Base-by-base conservation (phyloP, 2,113 vertebrate genomes). In the Plecturocebus donacophilus region DNA sequence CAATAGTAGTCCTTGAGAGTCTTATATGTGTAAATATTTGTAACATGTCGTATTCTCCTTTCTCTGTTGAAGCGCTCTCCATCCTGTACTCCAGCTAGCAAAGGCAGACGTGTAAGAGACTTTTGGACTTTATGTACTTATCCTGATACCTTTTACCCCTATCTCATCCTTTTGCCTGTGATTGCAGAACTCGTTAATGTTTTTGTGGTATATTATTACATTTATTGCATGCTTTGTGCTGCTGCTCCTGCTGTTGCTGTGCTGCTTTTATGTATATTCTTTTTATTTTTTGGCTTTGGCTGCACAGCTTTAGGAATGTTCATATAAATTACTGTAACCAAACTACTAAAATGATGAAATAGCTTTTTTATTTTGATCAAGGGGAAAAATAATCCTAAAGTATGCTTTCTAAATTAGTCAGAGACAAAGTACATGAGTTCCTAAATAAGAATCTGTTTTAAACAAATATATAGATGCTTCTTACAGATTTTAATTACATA, bases 81-180 rank as follows among this genome's bases (percentile, higher is more conserved):
- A 84, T 99, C 99, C 99, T 99, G 99, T 98, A 99, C 99, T 99
- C 99, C 99, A 98, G 98, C 99, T 99, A 99, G 99, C 99, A 99
- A 99, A 99, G 99, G 99, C 99, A 99, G 99, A 99, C 99, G 99
- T 99, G 99, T 99, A 99, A 99, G 99, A 99, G 98, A 99, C 99
- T 98, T 96, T 98, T 98, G 91, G 98, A 98, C 98, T 99, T 97
- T 98, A 70, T 98, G 98, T 99, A 77, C 97, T 90, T 97, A 83
- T 94, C 77, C 89, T 6, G 6, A 25, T 56, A 40, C 94, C 88
- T 56, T 73, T 52, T 52, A 1, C 89, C 80, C 91, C 71, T 68
- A 66, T 95, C 76, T 77, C 64, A 13, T 94, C 97, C 92, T 97
- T 97, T 98, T 98, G 98, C 98, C 98, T 98, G 98, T 98, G 97